phyloP scores from a whole-genome alignment of 2,888 invertebrate species.

The Thera britannica region DNA sequence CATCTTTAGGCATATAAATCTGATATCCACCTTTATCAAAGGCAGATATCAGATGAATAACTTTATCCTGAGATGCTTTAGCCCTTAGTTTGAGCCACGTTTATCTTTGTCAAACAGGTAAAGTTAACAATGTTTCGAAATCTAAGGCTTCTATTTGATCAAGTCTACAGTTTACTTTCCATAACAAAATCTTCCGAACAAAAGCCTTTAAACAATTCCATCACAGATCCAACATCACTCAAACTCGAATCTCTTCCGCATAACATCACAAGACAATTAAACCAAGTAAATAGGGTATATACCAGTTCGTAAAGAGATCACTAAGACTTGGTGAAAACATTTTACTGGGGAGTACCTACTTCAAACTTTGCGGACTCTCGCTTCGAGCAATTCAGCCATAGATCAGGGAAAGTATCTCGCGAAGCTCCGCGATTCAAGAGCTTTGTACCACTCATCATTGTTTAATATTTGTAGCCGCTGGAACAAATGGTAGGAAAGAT shows the following conservation, averaged over 20 bases:
- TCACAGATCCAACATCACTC: constrained; percentile 34
- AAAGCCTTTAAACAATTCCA: constrained; percentile 33
- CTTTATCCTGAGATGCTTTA: too few relatives aligned
- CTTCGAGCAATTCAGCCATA: constrained; percentile 58
- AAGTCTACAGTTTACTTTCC: constrained; percentile 27
- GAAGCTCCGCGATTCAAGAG: not conserved
- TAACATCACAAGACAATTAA: constrained; percentile 56
- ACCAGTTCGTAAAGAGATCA: constrained; percentile 67
- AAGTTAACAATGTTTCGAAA: too few relatives aligned
- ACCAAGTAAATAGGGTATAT: constrained; percentile 61
- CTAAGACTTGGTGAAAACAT: constrained; percentile 59
- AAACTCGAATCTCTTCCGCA: constrained; percentile 39
- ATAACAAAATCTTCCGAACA: constrained; percentile 31
- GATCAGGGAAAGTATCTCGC: constrained; percentile 19
- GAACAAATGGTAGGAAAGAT: too few relatives aligned
- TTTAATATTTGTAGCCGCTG: too few relatives aligned
- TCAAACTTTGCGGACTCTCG: constrained; percentile 68
- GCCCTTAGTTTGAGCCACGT: too few relatives aligned
- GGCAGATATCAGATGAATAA: too few relatives aligned
- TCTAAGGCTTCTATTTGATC: not conserved
- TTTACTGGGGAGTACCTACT: constrained; percentile 66
- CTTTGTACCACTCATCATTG: too few relatives aligned
- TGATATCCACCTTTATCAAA: too few relatives aligned
- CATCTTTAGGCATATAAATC: too few relatives aligned
- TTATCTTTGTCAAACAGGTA: too few relatives aligned